These are phyloP conservation scores for Zapus hudsonius DNA, from an alignment of 2,113 vertebrate species.

Conservation along the genomic window DNA sequence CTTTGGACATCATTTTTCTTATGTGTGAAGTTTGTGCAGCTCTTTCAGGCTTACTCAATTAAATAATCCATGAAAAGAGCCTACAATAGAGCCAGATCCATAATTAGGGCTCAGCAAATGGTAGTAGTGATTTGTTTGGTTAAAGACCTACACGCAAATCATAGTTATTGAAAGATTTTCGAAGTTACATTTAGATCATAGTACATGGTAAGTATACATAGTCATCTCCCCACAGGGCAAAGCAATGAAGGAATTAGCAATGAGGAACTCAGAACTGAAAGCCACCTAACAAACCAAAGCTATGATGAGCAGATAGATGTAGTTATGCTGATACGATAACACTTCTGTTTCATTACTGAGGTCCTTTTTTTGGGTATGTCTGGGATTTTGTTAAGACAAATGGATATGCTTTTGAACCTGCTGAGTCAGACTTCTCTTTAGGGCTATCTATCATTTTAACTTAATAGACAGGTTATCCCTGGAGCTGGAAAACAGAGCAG, in stretches of 20 bases:
- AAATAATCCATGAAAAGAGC: background rate
- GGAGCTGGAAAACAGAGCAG: background rate
- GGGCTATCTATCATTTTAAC: slow-evolving; percentile 51
- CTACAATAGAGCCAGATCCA: background rate
- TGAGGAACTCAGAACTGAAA: background rate
- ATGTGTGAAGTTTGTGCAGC: background rate
- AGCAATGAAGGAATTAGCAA: background rate
- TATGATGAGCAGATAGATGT: background rate
- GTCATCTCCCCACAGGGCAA: background rate
- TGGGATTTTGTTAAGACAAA: slow-evolving; percentile 61
- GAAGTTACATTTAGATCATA: background rate
- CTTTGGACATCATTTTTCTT: background rate
- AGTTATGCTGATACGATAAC: background rate
- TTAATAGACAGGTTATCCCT: slow-evolving; percentile 2
- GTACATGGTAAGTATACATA: background rate
- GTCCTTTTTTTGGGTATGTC: background rate
- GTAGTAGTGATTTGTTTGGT: background rate
- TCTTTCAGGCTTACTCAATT: background rate
- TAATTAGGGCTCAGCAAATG: background rate
- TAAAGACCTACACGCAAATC: background rate
- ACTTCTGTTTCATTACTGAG: slow-evolving; percentile 25
- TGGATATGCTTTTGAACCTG: background rate
- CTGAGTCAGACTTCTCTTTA: slow-evolving; percentile 45
- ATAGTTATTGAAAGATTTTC: background rate
- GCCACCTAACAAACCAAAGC: background rate